Conservation (phyloP, 1,140 invertebrate genomes). For the Lepidotrigona ventralis region DNA sequence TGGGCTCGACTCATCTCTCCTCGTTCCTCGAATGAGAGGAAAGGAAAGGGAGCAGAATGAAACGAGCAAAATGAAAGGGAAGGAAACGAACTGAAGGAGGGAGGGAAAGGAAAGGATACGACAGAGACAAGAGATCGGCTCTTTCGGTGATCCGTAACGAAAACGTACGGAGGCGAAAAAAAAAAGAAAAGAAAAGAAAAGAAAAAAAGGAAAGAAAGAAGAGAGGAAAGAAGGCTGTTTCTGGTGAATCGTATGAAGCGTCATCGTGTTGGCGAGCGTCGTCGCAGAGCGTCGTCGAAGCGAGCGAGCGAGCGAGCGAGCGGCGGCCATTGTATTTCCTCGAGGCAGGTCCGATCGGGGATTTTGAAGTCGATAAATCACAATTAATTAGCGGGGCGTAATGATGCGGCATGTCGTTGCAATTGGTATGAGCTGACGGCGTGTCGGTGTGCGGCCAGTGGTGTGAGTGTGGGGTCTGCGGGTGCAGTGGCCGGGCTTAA, state of each 20-base stretch:
- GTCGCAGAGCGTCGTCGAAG: no score
- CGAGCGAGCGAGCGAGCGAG: slow-evolving; percentile 6
- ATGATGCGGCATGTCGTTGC: slow-evolving; percentile 79
- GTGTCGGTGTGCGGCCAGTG: slow-evolving; percentile 48
- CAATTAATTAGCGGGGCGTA: slow-evolving; percentile 80
- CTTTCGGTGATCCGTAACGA: slow-evolving; percentile 14
- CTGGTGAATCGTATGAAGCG: slow-evolving; percentile 31
- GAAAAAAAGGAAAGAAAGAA: no score
- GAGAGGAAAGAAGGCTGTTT: background rate
- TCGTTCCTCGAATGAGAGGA: background rate
- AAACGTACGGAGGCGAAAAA: background rate
- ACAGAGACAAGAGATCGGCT: background rate
- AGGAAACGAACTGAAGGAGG: no score
- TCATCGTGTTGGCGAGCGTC: slow-evolving; percentile 15
- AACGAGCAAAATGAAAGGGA: background rate
- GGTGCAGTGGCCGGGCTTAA: slow-evolving; percentile 50
- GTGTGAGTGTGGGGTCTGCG: slow-evolving; percentile 18
- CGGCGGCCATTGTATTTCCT: slow-evolving; percentile 59
- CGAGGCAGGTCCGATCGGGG: slow-evolving; percentile 54
- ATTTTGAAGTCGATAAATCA: slow-evolving; percentile 79
- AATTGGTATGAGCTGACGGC: slow-evolving; percentile 75
- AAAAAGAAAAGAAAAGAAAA: no score
- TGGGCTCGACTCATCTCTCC: no score
- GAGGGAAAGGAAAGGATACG: background rate
- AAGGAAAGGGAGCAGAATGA: accelerated